phyloP scores from a whole-genome alignment of 1,140 invertebrate species.

The Pentalonia nigronervosa region DNA sequence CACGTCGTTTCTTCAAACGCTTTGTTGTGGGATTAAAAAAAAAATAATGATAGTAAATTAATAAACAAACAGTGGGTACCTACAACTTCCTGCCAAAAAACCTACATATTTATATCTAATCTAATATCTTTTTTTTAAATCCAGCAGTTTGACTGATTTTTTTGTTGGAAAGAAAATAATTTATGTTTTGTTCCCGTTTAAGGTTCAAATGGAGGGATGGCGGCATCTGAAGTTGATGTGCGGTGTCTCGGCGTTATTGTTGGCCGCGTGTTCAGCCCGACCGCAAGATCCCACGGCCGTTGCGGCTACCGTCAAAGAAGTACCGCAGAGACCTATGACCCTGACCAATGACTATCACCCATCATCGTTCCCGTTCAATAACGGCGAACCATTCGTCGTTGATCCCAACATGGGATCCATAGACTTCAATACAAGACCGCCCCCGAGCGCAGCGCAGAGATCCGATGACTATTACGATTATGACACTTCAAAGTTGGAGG shows the following conservation, averaged over 20 bases:
- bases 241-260: not conserved
- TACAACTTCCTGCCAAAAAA: not conserved
- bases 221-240: not conserved
- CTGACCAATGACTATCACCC: conserved; percentile 60
- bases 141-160: not conserved
- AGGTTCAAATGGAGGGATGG: conserved; percentile 3
- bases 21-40: not conserved
- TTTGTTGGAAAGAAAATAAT: not conserved
- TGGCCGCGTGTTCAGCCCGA: not conserved
- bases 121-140: not conserved
- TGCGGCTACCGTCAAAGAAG: conserved; percentile 59
- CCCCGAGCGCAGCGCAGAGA: not conserved
- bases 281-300: not conserved
- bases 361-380: conserved; percentile 69
- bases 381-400: conserved; percentile 75
- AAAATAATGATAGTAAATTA: not conserved
- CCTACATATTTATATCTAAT: not conserved
- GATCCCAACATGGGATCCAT: conserved; percentile 75
- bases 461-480: conserved; percentile 63
- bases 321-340: conserved; percentile 60
- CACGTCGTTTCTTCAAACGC: not conserved
- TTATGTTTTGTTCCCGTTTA: not conserved
- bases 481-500: conserved; percentile 59
- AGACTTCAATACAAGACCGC: conserved; percentile 64
- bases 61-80: not conserved